phyloP scores from a whole-genome alignment of 2,113 vertebrate species.

The Chionomys nivalis region DNA sequence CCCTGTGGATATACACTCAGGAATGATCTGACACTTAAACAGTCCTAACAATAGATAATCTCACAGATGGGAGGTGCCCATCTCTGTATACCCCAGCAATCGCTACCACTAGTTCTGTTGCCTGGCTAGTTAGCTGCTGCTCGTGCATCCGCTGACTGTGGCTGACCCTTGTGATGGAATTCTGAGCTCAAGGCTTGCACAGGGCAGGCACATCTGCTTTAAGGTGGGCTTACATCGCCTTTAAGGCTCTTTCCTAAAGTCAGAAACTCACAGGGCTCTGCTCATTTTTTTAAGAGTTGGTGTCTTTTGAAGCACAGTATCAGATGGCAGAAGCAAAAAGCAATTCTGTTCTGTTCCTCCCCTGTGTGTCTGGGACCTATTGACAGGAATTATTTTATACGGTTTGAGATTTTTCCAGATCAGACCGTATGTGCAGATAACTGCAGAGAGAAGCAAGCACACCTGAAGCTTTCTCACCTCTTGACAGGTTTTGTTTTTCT shows the following conservation, averaged over 20 bases:
- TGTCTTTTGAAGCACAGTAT: slow-evolving; percentile 57
- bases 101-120: neutral
- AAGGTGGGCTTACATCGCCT: neutral
- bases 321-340: slow-evolving; percentile 22
- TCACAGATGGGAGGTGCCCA: neutral
- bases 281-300: slow-evolving; percentile 20
- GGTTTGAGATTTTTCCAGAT: slow-evolving; percentile 12
- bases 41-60: slow-evolving; percentile 54
- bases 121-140: slow-evolving; percentile 25
- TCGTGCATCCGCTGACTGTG: rapidly evolving
- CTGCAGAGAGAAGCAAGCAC: neutral
- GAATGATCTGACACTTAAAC: slow-evolving; percentile 73
- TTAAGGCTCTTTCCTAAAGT: slow-evolving; percentile 22
- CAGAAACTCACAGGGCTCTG: slow-evolving; percentile 20
- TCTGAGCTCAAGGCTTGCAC: neutral
- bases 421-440: slow-evolving; percentile 19
- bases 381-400: neutral
- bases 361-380: neutral
- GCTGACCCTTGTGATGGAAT: rapidly evolving
- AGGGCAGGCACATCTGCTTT: neutral
- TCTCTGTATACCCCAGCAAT: neutral
- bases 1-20: slow-evolving; percentile 83
- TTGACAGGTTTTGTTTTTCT: neutral
- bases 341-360: neutral
- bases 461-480: slow-evolving; percentile 10